Base-by-base conservation (phyloP, 2,797 vertebrate species). In the Myiothlypis chrysogaster region DNA sequence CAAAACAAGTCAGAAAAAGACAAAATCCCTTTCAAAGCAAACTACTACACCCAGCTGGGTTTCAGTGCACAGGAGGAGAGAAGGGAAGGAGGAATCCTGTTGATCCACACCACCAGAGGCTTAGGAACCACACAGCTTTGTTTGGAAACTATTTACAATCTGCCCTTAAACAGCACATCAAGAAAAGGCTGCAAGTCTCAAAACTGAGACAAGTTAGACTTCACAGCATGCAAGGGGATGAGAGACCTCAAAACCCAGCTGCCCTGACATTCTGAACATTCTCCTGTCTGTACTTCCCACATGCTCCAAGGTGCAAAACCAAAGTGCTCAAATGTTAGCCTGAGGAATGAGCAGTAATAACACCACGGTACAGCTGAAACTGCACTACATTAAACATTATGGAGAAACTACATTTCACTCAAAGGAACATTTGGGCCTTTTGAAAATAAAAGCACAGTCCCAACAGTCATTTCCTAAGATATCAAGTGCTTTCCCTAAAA, bases 1-100 rank as follows among this genome's bases (percentile, higher is more conserved):
- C 59, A 73, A 82, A 88, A 81, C 41, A 83, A 76, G 79, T 15
- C 65, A 81, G 76, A 83, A 34, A 80, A 85, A 92, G 52, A 63
- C 37, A 56, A 91, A 94, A 91, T 57, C 30, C 59, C 44, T 76
- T 83, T 84, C 37, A 91, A 65, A 63, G 47, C 10, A 6, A 93
- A 69, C 21, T 6, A 28, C 39, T 47, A n/a, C 1, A 4, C 57
- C 61, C 69, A 87, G 71, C 61, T 92, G 91, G 57, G 65, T 19
- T 90, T 49, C 8, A 1, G 80, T 5, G 41, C 53, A 60, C 35
- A 24, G 39, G 21, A 70, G 19, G 57, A 68, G 69, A 76, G 72
- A 14, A 69, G 35, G 7, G 10, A 46, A 82, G n/a, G 41, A 84
- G 25, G 24, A 71, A 55, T 7, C 24, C 2, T 88, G 30, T 65